These are phyloP conservation scores for Sinopyrophorus schimmeli DNA, from an alignment of 2,888 invertebrate species.

Conservation along the genomic window DNA sequence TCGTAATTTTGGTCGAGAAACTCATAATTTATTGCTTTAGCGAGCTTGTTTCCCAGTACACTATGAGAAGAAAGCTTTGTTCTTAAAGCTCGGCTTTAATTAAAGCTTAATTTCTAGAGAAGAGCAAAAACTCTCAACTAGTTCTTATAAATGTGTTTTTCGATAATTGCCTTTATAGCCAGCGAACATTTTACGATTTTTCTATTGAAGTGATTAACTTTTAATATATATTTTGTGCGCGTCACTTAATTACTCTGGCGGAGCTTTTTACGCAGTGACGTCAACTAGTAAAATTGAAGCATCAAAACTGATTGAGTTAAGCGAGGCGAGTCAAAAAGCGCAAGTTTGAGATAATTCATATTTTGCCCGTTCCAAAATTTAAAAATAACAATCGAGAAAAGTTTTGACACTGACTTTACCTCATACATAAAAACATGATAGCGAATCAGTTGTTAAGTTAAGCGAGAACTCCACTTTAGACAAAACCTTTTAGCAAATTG, in stretches of 20 bases:
- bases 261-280: too few species aligned
- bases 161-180: too few species aligned
- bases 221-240: too few species aligned
- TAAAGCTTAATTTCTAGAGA: constrained; percentile 18
- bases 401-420: constrained; percentile 41
- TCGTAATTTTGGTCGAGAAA: constrained; percentile 54
- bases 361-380: too few species aligned
- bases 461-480: constrained; percentile 57
- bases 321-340: too few species aligned
- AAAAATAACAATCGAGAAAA: constrained; percentile 14
- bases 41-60: constrained; percentile 42
- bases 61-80: constrained; percentile 38
- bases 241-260: too few species aligned
- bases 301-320: too few species aligned
- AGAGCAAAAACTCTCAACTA: constrained; percentile 4
- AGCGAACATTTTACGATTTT: too few species aligned
- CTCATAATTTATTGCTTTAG: constrained; percentile 51
- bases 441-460: constrained; percentile 58
- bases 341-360: too few species aligned
- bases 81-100: constrained; percentile 25
- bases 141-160: constrained; percentile 4
- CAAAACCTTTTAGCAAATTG: constrained; percentile 58
- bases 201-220: too few species aligned
- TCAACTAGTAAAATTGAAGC: too few species aligned
- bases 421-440: constrained; percentile 58